Evolutionary conservation across 2,888 invertebrate species (phyloP).

Genomic region (Neoascia interrupta): DNA sequence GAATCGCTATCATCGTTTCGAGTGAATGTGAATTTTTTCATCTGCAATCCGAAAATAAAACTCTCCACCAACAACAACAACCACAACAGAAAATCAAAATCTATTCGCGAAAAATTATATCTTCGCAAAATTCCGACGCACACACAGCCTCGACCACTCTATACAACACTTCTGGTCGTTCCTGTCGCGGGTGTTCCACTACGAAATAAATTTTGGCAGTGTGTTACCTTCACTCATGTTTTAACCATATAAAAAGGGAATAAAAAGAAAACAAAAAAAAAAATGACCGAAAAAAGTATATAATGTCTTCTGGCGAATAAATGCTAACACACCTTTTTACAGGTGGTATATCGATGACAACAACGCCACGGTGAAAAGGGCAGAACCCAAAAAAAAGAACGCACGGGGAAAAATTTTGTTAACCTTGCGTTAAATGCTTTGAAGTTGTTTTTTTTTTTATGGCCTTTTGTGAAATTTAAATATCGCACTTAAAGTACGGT

Average conservation of each 20-base stretch:
- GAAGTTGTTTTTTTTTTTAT: slow-evolving; percentile 10
- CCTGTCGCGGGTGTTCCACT: slow-evolving; percentile 14
- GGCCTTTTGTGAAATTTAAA: slow-evolving; percentile 22
- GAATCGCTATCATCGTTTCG: background rate
- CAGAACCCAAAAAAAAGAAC: background rate
- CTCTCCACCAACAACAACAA: slow-evolving; percentile 1
- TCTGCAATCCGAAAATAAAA: slow-evolving; percentile 26
- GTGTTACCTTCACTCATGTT: background rate
- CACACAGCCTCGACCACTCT: background rate
- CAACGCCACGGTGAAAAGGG: background rate
- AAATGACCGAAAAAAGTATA: slow-evolving; percentile 1
- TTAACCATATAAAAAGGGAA: background rate
- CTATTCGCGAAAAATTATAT: slow-evolving; percentile 5
- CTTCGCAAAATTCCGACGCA: background rate
- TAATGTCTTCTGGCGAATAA: background rate
- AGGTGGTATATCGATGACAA: slow-evolving; percentile 11
- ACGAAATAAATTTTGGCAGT: background rate
- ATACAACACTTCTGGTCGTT: background rate
- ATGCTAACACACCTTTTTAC: slow-evolving; percentile 21
- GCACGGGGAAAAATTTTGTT: background rate
- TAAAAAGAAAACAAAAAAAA: background rate
- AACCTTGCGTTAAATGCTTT: slow-evolving; percentile 25
- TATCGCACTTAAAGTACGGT: slow-evolving; percentile 10
- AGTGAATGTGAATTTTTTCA: slow-evolving; percentile 14
- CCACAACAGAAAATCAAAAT: background rate